A percentile compares a stretch with the other conserved stretches of the same genome.
Evolutionary conservation across 2,113 vertebrate genomes (phyloP).

Genomic region (Bothrops jararaca): DNA sequence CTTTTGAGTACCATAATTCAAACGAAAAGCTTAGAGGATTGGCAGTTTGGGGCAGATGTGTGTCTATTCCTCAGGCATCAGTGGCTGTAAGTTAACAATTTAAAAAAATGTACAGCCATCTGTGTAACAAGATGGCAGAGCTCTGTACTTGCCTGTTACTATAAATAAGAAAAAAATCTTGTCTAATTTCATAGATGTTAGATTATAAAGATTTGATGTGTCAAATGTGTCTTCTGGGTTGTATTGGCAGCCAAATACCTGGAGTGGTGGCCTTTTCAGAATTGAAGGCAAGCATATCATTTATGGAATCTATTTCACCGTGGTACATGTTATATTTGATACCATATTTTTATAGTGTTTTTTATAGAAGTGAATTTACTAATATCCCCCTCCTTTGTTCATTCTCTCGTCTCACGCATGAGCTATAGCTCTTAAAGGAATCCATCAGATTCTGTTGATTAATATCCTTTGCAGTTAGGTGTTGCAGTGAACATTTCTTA

Average conservation of each 20-base stretch:
- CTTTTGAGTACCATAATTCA: constrained; percentile 60
- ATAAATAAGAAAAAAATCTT: constrained; percentile 62
- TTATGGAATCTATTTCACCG: constrained; percentile 44
- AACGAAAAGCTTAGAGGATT: constrained; percentile 65
- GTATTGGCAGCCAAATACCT: constrained; percentile 60
- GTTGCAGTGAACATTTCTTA: neutral
- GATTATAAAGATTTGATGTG: constrained; percentile 57
- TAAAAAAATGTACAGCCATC: constrained; percentile 64
- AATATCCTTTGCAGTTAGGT: neutral
- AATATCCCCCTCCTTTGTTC: neutral
- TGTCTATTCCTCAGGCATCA: constrained; percentile 65
- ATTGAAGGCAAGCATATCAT: constrained; percentile 31
- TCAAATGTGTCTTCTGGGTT: constrained; percentile 49
- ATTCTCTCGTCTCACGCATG: neutral
- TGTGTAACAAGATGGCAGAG: constrained; percentile 68
- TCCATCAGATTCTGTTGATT: neutral
- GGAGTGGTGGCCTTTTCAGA: constrained; percentile 55
- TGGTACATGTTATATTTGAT: constrained; percentile 34
- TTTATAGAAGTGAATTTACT: constrained; percentile 41
- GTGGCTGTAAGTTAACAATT: constrained; percentile 71
- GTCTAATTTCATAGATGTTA: constrained; percentile 62
- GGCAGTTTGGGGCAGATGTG: constrained; percentile 71
- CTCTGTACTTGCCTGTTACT: constrained; percentile 61
- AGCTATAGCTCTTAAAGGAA: neutral
- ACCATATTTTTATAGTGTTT: constrained; percentile 12